phyloP scores from a whole-genome alignment of 2,113 vertebrate species.

The Ptyas mucosa region DNA sequence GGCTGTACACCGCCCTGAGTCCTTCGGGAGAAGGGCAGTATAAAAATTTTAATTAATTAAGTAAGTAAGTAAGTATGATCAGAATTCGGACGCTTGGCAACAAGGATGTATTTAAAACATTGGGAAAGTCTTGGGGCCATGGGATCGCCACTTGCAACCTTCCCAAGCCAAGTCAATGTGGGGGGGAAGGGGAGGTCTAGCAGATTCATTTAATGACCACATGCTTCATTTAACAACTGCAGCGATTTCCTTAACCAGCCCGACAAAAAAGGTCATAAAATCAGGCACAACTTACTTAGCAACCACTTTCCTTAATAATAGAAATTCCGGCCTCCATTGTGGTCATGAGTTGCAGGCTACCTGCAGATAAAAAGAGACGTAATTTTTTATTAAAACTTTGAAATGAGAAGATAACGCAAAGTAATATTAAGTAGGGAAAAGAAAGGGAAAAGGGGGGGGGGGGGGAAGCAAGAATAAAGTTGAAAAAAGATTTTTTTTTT shows the following conservation, averaged over 20 bases:
- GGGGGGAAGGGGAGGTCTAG: not conserved
- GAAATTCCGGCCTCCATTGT: not conserved
- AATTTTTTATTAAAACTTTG: not conserved
- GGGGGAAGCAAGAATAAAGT: not conserved
- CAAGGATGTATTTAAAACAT: not conserved
- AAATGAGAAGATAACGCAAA: not conserved
- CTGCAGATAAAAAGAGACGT: not conserved
- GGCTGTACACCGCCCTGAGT: too few relatives aligned
- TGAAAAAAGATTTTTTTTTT: not conserved
- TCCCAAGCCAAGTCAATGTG: not conserved
- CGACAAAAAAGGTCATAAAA: not conserved
- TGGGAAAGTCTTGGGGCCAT: not conserved
- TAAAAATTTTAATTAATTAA: too few relatives aligned
- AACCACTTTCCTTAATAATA: not conserved
- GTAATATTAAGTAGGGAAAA: not conserved
- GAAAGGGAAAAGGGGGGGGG: not conserved
- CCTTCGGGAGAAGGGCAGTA: too few relatives aligned
- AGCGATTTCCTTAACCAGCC: not conserved
- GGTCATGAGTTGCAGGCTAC: not conserved
- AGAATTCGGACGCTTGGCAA: not conserved
- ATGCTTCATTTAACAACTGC: not conserved
- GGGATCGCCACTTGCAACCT: not conserved
- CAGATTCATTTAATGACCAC: not conserved
- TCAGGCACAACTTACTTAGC: not conserved
- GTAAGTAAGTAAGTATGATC: not conserved